Evolutionary conservation across 1,140 invertebrate species (phyloP).

Genomic region (Stenopsyche tienmushanensis): DNA sequence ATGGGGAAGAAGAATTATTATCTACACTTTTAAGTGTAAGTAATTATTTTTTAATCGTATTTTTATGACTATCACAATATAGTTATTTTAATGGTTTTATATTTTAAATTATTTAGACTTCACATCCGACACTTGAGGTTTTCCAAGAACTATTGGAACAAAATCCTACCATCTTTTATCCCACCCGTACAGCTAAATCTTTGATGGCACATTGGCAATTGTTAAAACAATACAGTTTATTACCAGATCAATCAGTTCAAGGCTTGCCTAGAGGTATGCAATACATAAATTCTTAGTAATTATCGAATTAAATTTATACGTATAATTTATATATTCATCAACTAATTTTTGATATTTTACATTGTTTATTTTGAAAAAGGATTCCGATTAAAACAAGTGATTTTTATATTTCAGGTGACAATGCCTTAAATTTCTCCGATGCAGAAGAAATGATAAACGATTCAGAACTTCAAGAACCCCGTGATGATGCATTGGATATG

Average conservation of each 20-base stretch:
- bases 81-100: not conserved
- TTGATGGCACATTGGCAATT: constrained; percentile 88
- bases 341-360: too few species aligned
- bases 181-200: constrained; percentile 80
- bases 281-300: not conserved
- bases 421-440: constrained; percentile 85
- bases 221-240: constrained; percentile 89
- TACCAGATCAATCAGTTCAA: constrained; percentile 85
- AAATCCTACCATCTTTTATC: constrained; percentile 84
- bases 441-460: constrained; percentile 89
- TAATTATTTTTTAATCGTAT: constrained; percentile 37
- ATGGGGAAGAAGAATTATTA: constrained; percentile 85
- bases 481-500: constrained; percentile 70
- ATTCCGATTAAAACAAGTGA: not conserved
- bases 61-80: constrained; percentile 4
- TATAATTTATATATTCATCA: too few species aligned
- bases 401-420: constrained; percentile 55
- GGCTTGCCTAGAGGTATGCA: constrained; percentile 57
- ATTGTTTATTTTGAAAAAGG: too few species aligned
- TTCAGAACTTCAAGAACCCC: constrained; percentile 74
- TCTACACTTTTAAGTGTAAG: constrained; percentile 81
- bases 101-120: constrained; percentile 37
- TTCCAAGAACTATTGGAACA: constrained; percentile 88
- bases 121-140: constrained; percentile 67
- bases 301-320: not conserved